These are phyloP conservation scores for Lasioglossum marginatum DNA, from an alignment of 2,888 invertebrate genomes.

Conservation along the genomic window DNA sequence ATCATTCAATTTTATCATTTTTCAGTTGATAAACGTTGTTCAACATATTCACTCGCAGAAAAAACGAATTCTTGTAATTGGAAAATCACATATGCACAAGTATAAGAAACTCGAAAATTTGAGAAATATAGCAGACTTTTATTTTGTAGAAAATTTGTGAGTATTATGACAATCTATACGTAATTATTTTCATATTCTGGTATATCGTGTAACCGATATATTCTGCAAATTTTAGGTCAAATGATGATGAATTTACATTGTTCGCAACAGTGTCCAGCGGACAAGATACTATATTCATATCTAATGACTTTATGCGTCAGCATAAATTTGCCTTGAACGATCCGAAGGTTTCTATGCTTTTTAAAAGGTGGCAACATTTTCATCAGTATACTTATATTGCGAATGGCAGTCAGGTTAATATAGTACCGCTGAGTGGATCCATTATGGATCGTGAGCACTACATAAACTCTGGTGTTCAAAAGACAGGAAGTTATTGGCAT, in stretches of 20 bases:
- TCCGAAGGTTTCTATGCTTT: neutral
- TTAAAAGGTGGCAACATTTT: neutral
- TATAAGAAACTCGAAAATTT: neutral
- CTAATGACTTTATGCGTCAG: conserved; percentile 1
- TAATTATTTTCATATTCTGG: neutral
- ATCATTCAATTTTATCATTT: neutral
- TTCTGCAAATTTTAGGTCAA: neutral
- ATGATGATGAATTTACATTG: neutral
- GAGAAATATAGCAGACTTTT: neutral
- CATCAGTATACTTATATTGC: neutral
- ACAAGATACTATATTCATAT: neutral
- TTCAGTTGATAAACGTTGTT: neutral
- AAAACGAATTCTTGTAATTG: neutral
- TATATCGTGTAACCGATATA: neutral
- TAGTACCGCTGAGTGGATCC: neutral
- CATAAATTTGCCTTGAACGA: neutral
- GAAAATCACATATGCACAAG: neutral
- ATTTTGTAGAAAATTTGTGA: neutral
- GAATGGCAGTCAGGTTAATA: accelerated
- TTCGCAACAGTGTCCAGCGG: neutral
- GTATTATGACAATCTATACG: neutral
- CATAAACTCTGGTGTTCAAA: neutral
- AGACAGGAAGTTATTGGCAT: neutral
- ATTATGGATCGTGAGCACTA: neutral
- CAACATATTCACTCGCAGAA: neutral